A percentile compares a stretch with the other conserved stretches of the same genome.
These are phyloP conservation scores for Diprion similis DNA, from an alignment of 1,140 invertebrate species.

Conservation along the genomic window DNA sequence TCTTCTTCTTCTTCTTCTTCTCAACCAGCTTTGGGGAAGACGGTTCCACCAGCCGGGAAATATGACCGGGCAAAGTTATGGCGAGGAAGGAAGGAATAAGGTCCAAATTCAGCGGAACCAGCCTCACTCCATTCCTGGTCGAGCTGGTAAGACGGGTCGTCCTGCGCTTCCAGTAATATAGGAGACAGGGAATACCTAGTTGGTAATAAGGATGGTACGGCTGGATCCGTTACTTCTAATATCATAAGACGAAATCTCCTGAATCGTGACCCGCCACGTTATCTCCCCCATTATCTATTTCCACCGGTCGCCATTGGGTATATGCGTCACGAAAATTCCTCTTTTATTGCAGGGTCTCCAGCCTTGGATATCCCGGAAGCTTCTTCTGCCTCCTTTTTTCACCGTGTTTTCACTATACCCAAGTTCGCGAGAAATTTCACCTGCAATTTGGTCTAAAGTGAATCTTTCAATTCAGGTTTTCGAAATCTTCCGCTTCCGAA, in stretches of 20 bases:
- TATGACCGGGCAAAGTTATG: neutral
- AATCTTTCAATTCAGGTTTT: too few species aligned
- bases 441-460: too few species aligned
- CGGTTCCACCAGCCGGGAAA: neutral
- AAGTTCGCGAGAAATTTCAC: too few species aligned
- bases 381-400: too few species aligned
- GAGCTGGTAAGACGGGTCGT: neutral
- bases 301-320: too few species aligned
- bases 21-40: too few species aligned
- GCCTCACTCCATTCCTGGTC: neutral
- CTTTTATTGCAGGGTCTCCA: too few species aligned
- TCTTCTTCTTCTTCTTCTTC: too few species aligned
- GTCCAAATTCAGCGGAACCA: neutral
- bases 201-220: constrained; percentile 40
- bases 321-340: too few species aligned
- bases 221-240: constrained; percentile 46
- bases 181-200: constrained; percentile 37
- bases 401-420: too few species aligned
- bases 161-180: constrained; percentile 34
- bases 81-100: neutral
- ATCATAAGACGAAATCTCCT: constrained; percentile 27
- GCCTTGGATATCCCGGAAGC: too few species aligned
- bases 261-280: constrained; percentile 9
- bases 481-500: too few species aligned
- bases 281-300: constrained; percentile 16